phyloP scores from a whole-genome alignment of 2,888 invertebrate species.

The Kuschelorhynchus macadamiae region DNA sequence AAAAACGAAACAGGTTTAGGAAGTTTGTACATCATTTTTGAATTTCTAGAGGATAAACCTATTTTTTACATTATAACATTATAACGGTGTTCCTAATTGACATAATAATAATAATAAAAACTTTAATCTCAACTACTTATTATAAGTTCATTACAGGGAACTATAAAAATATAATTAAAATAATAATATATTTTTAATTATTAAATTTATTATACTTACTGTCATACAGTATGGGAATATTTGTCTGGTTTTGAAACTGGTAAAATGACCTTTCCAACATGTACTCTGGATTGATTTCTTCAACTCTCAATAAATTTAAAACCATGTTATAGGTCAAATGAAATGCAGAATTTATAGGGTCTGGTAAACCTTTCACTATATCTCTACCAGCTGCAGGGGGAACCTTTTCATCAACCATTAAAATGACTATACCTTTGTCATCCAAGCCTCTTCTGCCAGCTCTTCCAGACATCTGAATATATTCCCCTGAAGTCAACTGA shows the following conservation, averaged over 20 bases:
- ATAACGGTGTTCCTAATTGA: no score
- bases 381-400: slow-evolving; percentile 82
- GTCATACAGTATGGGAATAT: slow-evolving; percentile 90
- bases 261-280: slow-evolving; percentile 98
- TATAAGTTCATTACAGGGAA: no score
- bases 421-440: slow-evolving; percentile 93
- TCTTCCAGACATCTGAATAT: slow-evolving; percentile 99
- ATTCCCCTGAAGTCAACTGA: slow-evolving; percentile 89
- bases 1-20: slow-evolving; percentile 50
- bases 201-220: slow-evolving; percentile 72
- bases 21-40: not conserved
- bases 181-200: no score
- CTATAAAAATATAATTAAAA: no score
- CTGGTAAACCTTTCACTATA: slow-evolving; percentile 83
- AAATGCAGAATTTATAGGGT: slow-evolving; percentile 98
- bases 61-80: no score
- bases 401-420: slow-evolving; percentile 98
- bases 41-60: no score
- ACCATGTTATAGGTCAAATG: slow-evolving; percentile 99
- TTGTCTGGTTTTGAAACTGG: slow-evolving; percentile 98
- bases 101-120: no score
- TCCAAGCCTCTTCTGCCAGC: slow-evolving; percentile 98
- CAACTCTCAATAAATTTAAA: slow-evolving; percentile 93
- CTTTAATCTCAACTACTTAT: no score
- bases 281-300: slow-evolving; percentile 99